phyloP scores from a whole-genome alignment of 2,113 vertebrate genomes.

The Sceloporus tristichus region DNA sequence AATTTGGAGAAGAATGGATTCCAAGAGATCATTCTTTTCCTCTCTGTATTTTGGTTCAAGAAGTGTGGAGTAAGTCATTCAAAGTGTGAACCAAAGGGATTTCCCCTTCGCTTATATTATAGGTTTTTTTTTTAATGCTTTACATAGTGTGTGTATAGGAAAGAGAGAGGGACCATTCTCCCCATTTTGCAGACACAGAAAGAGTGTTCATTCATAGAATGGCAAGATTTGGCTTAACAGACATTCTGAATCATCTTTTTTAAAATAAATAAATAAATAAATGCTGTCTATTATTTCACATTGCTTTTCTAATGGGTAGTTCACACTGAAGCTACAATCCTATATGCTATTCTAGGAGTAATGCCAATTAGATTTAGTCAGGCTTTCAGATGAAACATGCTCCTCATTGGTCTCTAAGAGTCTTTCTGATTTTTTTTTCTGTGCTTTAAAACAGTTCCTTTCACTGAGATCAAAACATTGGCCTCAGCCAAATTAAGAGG shows the following conservation, averaged over 20 bases:
- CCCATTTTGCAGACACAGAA: neutral
- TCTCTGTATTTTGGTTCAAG: neutral
- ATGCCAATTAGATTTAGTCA: neutral
- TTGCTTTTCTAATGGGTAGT: neutral
- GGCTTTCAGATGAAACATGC: neutral
- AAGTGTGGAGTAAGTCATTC: neutral
- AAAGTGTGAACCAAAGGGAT: neutral
- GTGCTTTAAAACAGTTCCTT: neutral
- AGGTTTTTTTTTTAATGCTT: neutral
- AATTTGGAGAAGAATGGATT: neutral
- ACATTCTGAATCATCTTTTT: neutral
- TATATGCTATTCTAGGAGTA: neutral
- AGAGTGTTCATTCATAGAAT: neutral
- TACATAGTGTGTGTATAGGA: neutral
- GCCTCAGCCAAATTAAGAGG: neutral
- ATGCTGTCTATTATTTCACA: neutral
- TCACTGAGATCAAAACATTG: constrained; percentile 19
- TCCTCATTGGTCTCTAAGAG: neutral
- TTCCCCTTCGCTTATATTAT: neutral
- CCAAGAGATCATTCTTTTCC: neutral
- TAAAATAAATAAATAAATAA: neutral
- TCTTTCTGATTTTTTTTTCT: neutral
- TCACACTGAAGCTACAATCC: neutral
- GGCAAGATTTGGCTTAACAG: neutral
- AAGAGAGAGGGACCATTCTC: neutral